phyloP scores from a whole-genome alignment of 2,888 invertebrate genomes.

The Rhodophaea formosa region DNA sequence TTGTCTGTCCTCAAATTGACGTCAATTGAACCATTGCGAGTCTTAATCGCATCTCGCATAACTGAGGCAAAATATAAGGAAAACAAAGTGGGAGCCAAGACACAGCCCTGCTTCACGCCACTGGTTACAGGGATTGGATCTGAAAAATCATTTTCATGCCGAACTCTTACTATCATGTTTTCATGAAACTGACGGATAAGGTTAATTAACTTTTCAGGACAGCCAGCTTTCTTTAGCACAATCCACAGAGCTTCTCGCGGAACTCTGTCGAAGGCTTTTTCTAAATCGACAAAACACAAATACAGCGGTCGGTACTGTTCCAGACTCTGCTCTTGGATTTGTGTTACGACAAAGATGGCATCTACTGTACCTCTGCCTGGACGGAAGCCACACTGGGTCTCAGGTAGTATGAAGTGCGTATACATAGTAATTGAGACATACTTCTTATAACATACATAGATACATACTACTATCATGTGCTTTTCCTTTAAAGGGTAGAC shows the following conservation, averaged over 20 bases:
- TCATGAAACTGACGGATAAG: constrained; percentile 17
- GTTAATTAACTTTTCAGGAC: too few relatives aligned
- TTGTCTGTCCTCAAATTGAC: constrained; percentile 20
- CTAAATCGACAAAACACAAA: too few relatives aligned
- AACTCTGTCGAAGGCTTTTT: too few relatives aligned
- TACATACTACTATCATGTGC: too few relatives aligned
- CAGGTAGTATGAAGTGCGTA: not conserved
- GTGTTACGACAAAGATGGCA: constrained; percentile 24
- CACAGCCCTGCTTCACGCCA: constrained; percentile 22
- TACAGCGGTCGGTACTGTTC: not conserved
- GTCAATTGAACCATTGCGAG: constrained; percentile 5
- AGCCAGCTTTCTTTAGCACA: too few relatives aligned
- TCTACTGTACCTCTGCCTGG: constrained; percentile 24
- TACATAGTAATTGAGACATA: too few relatives aligned
- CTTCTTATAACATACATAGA: too few relatives aligned
- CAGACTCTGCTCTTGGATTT: not conserved
- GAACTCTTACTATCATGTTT: constrained; percentile 18
- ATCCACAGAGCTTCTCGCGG: too few relatives aligned
- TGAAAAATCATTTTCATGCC: constrained; percentile 23
- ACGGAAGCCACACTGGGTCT: constrained; percentile 25
- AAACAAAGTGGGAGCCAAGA: constrained; percentile 21
- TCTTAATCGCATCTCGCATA: constrained; percentile 12
- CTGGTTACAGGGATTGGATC: constrained; percentile 11
- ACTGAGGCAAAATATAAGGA: constrained; percentile 21
- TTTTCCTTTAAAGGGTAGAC: too few relatives aligned